Conservation (phyloP, 2,888 invertebrate genomes). For the Pseudococcus viburni region DNA sequence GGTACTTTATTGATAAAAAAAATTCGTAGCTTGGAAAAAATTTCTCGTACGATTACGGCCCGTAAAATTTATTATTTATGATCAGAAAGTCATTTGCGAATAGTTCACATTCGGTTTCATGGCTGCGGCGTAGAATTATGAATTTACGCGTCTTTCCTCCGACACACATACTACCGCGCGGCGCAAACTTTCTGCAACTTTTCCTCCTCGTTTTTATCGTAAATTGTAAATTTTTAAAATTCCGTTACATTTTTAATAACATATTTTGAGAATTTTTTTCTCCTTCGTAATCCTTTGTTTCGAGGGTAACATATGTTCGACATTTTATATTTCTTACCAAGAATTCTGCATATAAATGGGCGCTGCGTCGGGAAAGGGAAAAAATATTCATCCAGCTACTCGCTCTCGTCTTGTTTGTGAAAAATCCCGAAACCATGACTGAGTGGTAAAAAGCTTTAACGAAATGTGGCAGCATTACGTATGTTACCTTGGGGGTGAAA, state of each 20-base stretch:
- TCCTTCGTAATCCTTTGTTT: constrained; percentile 15
- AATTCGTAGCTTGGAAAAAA: not conserved
- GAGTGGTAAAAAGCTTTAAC: constrained; percentile 46
- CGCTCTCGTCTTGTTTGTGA: not conserved
- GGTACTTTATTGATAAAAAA: not conserved
- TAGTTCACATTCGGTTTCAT: constrained; percentile 1
- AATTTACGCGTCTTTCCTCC: not conserved
- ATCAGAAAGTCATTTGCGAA: constrained; percentile 2
- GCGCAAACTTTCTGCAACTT: not conserved
- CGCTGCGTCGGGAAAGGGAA: not conserved
- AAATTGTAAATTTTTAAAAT: constrained; percentile 9
- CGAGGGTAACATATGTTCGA: constrained; percentile 22
- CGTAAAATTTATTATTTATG: not conserved
- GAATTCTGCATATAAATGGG: constrained; percentile 24
- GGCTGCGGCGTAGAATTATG: not conserved
- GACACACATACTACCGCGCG: no score
- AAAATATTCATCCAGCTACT: not conserved
- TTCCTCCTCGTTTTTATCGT: not conserved
- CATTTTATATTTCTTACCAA: constrained; percentile 1
- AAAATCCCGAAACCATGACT: constrained; percentile 14
- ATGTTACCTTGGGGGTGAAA: constrained; percentile 6
- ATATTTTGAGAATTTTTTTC: not conserved
- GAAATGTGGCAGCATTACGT: constrained; percentile 13
- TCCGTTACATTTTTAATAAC: not conserved
- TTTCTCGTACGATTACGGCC: not conserved